Evolutionary conservation across 1,140 invertebrate species (phyloP).

Genomic region (Drosophila fuyamai): DNA sequence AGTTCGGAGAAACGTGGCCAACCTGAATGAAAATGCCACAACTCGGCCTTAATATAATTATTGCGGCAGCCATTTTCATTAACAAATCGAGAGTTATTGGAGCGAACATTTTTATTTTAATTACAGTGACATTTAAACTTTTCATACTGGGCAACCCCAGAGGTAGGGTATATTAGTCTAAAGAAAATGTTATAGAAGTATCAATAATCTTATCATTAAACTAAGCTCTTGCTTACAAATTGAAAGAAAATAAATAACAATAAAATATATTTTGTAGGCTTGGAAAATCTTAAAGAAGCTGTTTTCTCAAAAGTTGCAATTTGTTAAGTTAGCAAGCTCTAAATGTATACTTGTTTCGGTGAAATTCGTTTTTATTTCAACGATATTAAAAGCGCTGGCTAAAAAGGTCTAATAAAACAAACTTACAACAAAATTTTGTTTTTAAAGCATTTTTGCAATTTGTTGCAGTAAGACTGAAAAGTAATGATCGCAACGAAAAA

Average conservation of each 20-base stretch:
- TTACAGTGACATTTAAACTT: constrained; percentile 39
- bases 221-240: not conserved
- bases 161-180: not conserved
- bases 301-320: no score
- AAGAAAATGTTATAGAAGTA: no score
- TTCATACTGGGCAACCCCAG: not conserved
- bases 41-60: constrained; percentile 33
- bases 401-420: no score
- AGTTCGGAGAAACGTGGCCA: constrained; percentile 39
- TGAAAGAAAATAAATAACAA: no score
- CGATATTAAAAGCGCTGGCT: no score
- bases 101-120: constrained; percentile 44
- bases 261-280: no score
- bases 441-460: not conserved
- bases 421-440: no score
- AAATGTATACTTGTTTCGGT: no score
- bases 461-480: not conserved
- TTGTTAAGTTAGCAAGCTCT: no score
- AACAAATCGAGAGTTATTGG: constrained; percentile 28
- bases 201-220: no score
- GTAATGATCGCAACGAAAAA: not conserved
- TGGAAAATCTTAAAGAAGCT: no score
- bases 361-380: no score
- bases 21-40: constrained; percentile 12
- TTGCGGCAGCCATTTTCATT: constrained; percentile 28